Percentiles rank a stretch among this genome's conserved stretches.
phyloP scores from a whole-genome alignment of 2,113 vertebrate species.

The Anas platyrhynchos region DNA sequence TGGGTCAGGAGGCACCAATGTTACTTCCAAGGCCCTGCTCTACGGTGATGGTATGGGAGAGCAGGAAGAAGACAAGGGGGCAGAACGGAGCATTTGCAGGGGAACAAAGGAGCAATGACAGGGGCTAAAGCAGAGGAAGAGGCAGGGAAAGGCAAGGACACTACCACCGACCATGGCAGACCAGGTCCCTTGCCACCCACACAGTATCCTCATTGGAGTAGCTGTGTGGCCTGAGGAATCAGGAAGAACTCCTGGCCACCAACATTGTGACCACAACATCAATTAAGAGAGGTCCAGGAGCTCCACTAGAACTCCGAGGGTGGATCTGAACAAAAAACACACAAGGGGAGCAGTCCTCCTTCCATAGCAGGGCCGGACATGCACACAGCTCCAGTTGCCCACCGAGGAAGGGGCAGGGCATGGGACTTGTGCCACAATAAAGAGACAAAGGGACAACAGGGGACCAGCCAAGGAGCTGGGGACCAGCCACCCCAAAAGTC shows the following conservation, averaged over 20 bases:
- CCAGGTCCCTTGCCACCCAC: background rate
- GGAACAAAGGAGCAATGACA: background rate
- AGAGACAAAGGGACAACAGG: background rate
- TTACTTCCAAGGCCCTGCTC: background rate
- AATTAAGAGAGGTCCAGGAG: background rate
- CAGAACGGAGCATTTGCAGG: background rate
- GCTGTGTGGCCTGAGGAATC: background rate
- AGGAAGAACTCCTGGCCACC: background rate
- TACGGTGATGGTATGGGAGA: background rate
- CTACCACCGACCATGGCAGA: background rate
- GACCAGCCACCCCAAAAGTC: background rate
- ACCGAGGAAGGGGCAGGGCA: background rate
- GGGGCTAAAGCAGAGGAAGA: background rate
- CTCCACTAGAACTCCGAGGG: background rate
- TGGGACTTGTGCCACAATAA: background rate
- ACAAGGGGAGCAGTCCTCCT: background rate
- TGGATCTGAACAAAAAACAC: background rate
- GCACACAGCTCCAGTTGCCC: background rate
- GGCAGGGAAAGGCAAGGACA: background rate
- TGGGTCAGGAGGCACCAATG: background rate
- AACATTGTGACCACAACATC: background rate
- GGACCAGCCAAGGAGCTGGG: background rate
- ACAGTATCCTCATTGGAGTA: background rate
- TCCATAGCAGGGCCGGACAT: background rate
- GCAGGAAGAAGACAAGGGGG: background rate